Conservation (phyloP, 1,140 invertebrate genomes). For the Chelonus insularis region DNA sequence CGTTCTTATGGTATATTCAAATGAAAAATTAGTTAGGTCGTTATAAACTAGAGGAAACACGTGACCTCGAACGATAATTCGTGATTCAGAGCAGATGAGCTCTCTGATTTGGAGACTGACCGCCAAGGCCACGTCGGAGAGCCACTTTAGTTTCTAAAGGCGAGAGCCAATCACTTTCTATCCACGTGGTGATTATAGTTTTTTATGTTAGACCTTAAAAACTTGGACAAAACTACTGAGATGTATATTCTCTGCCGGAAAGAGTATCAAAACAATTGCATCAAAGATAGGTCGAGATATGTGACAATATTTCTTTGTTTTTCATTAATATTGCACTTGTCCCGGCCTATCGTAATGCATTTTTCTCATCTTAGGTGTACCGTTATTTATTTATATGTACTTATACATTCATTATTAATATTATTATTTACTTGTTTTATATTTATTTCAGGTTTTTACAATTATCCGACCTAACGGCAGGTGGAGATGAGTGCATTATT, state of each 20-base stretch:
- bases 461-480: slow-evolving; percentile 38
- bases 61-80: slow-evolving; percentile 36
- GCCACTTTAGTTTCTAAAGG: slow-evolving; percentile 1
- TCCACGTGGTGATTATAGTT: background rate
- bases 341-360: slow-evolving; percentile 60
- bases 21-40: too few relatives aligned
- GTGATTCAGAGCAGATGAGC: slow-evolving; percentile 41
- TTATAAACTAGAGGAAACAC: background rate
- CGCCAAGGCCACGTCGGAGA: background rate
- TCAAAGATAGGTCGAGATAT: slow-evolving; percentile 56
- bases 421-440: background rate
- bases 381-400: too few relatives aligned
- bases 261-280: slow-evolving; percentile 39
- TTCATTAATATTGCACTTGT: slow-evolving; percentile 59
- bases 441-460: slow-evolving; percentile 19
- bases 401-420: too few relatives aligned
- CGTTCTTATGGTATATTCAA: too few relatives aligned
- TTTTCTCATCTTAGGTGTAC: slow-evolving; percentile 13
- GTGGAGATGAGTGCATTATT: slow-evolving; percentile 55
- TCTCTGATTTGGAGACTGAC: slow-evolving; percentile 30
- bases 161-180: slow-evolving; percentile 17
- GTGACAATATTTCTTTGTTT: slow-evolving; percentile 54
- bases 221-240: background rate
- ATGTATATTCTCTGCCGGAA: too few relatives aligned
- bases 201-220: background rate